Evolutionary conservation across 2,888 invertebrate species (phyloP).

Genomic region (Pheosia gnoma): DNA sequence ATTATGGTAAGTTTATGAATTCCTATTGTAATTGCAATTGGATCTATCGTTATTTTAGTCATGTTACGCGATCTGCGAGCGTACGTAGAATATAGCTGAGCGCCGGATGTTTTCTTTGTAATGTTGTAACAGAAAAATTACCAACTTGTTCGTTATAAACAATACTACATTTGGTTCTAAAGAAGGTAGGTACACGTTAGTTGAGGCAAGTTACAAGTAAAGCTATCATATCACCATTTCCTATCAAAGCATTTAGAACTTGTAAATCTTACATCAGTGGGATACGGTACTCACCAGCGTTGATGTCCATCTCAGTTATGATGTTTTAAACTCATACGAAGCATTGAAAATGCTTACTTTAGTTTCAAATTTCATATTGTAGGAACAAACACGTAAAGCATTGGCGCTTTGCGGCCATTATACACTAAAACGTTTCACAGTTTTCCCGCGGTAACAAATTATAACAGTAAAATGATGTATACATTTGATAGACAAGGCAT

Average conservation of each 20-base stretch:
- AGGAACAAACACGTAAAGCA: constrained; percentile 76
- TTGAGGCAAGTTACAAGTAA: constrained; percentile 33
- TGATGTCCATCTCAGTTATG: constrained; percentile 77
- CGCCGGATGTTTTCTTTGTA: neutral
- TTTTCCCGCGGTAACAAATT: constrained; percentile 79
- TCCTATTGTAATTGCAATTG: constrained; percentile 23
- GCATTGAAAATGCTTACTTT: constrained; percentile 53
- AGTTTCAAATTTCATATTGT: constrained; percentile 59
- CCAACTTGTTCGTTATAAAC: constrained; percentile 10
- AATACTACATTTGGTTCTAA: constrained; percentile 13
- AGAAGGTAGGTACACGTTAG: constrained; percentile 18
- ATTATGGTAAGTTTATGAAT: constrained; percentile 31
- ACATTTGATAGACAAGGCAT: constrained; percentile 23
- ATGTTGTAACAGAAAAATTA: neutral
- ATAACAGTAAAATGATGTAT: constrained; percentile 31
- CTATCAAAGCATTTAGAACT: constrained; percentile 34
- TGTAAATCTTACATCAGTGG: constrained; percentile 24
- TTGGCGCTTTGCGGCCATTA: constrained; percentile 84
- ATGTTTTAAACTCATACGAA: constrained; percentile 54
- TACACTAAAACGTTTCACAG: constrained; percentile 77
- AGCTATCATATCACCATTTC: constrained; percentile 31
- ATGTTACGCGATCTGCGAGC: constrained; percentile 14
- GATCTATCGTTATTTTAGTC: constrained; percentile 18
- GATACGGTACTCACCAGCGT: constrained; percentile 69
- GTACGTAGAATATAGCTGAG: constrained; percentile 15